Conservation (phyloP, 2,888 invertebrate genomes). For the Rhodophaea formosa region DNA sequence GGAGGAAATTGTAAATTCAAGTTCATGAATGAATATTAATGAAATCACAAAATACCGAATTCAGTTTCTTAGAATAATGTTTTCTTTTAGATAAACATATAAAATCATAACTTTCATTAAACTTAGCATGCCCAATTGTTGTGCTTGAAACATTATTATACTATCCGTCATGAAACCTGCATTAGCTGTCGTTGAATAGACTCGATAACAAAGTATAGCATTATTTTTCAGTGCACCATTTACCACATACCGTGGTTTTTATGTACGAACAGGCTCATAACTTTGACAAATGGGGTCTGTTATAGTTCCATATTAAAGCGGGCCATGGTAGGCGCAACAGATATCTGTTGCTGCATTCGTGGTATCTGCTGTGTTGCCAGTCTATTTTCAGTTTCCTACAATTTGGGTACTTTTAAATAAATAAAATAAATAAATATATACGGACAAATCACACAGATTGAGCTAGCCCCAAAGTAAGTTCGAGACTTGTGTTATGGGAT, state of each 20-base stretch:
- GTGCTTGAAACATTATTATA: too few species aligned
- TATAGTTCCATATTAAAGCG: slow-evolving; percentile 39
- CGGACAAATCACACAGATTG: too few species aligned
- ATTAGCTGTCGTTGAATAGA: neutral
- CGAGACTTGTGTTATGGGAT: too few species aligned
- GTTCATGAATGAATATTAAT: too few species aligned
- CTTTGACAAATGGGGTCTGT: slow-evolving; percentile 38
- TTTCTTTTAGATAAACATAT: too few species aligned
- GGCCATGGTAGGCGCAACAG: slow-evolving; percentile 58
- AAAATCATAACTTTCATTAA: too few species aligned
- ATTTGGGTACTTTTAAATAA: neutral
- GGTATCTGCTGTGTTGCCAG: slow-evolving; percentile 23
- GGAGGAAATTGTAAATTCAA: too few species aligned
- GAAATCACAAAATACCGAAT: too few species aligned
- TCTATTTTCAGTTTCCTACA: slow-evolving; percentile 2
- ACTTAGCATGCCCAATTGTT: too few species aligned
- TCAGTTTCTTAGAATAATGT: too few species aligned
- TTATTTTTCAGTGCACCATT: neutral
- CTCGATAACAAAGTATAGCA: neutral
- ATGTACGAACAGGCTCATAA: slow-evolving; percentile 19
- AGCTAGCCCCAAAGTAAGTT: too few species aligned
- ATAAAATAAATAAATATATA: neutral
- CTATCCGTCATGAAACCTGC: neutral
- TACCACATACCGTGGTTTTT: neutral
- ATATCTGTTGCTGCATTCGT: slow-evolving; percentile 61